A percentile compares a stretch with the other conserved stretches of the same genome.
phyloP scores from a whole-genome alignment of 92 coral and sea anemone species.

The Scolanthus callimorphus region DNA sequence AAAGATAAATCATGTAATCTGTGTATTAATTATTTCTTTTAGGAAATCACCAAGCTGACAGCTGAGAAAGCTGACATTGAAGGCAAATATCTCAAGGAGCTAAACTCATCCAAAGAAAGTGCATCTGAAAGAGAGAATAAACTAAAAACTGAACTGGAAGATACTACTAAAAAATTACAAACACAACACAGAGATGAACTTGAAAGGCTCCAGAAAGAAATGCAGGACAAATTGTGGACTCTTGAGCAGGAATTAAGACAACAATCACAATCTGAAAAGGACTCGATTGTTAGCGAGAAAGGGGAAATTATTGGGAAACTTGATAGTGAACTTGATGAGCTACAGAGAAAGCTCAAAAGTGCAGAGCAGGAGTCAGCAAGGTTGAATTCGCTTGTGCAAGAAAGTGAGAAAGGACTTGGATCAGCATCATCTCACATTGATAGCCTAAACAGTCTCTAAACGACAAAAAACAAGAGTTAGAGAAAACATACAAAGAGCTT shows the following conservation, averaged over 20 bases:
- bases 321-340: slow-evolving; percentile 59
- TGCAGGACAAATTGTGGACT: slow-evolving; percentile 32
- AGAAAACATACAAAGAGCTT: slow-evolving; percentile 61
- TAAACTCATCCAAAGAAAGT: slow-evolving; percentile 57
- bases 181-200: slow-evolving; percentile 43
- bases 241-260: slow-evolving; percentile 45
- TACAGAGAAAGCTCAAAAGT: slow-evolving; percentile 54
- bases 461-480: slow-evolving; percentile 44
- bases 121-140: slow-evolving; percentile 68
- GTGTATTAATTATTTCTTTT: slow-evolving; percentile 1
- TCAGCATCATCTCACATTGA: slow-evolving; percentile 83
- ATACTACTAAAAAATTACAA: slow-evolving; percentile 37
- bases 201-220: slow-evolving; percentile 47
- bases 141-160: slow-evolving; percentile 62
- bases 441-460: slow-evolving; percentile 52
- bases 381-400: slow-evolving; percentile 58
- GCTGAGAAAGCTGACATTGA: slow-evolving; percentile 79
- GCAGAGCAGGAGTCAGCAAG: slow-evolving; percentile 62
- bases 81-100: slow-evolving; percentile 69
- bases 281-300: slow-evolving; percentile 52
- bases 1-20: too few species aligned
- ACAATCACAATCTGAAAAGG: slow-evolving; percentile 59
- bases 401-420: slow-evolving; percentile 91
- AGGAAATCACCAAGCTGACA: slow-evolving; percentile 68
- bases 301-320: slow-evolving; percentile 51